Evolutionary conservation across 2,888 invertebrate genomes (phyloP), one percentile per base, ranked within the genome.

Genomic region (Pelosia muscerda): DNA sequence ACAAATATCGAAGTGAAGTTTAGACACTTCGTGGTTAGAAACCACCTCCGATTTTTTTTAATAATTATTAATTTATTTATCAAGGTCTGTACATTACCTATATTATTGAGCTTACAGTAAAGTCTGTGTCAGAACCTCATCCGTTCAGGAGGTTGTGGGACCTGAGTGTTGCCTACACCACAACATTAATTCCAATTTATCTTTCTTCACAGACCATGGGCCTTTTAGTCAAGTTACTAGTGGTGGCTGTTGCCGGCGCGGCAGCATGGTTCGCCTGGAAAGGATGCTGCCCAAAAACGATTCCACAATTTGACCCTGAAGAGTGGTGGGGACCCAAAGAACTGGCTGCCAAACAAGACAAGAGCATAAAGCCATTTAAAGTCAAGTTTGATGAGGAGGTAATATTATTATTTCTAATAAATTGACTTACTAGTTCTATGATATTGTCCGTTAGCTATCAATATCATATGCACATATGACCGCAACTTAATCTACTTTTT

Each of bases 271-370:
- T 70, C 8, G 76, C 71, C 64, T 78, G 75, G 71, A 63, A 65
- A 0, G 54, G 74, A 0, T 78, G 76, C 61, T 73, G 74, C 10
- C 26, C 71, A 10, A 55, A 54, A 5, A 58, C 56, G 8, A 63
- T 77, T 0, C 78, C 78, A 5, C 65, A 68, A 5, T 71, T 89
- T 10, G 85, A 87, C 65, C 78, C 81, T 0, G 90, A 96, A 3
- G 94, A 93, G 25, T 96, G 96, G 93, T 96, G 96, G 96, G 96
- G 96, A 0, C 92, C 95, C 0, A 84, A 83, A 0, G 92, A 94
- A 9, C 83, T 92, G 38, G 87, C 86, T 34, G 89, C 89, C 0
- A 94, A 92, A 68, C 94, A 94, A 63, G 96, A 96, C 77, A 90
- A 87, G 2, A 90, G 90, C 26, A 93, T 97, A 64, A 94, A 90